A percentile compares a stretch with the other conserved stretches of the same genome.
Evolutionary conservation across 2,113 vertebrate genomes (phyloP).

Genomic region (Syngnathoides biaculeatus): DNA sequence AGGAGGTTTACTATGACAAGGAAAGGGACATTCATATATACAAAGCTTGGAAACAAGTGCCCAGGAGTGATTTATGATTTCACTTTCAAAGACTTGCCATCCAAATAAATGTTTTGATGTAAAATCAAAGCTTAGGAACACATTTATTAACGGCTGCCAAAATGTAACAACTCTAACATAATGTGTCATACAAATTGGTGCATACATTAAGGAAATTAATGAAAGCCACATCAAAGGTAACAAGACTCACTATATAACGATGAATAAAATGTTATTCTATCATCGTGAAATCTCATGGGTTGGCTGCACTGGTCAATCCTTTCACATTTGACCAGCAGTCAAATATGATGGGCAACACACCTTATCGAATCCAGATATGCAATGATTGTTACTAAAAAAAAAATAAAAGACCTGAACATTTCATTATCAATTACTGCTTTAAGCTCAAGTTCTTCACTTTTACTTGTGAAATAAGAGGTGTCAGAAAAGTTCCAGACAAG

Average conservation of each 20-base stretch:
- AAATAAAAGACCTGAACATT: not conserved
- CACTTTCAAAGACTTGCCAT: not conserved
- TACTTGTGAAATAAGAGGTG: not conserved
- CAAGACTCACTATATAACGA: conserved; percentile 58
- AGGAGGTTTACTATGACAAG: conserved; percentile 81
- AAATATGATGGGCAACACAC: not conserved
- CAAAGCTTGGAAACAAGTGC: conserved; percentile 69
- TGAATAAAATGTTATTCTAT: conserved; percentile 57
- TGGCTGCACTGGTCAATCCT: conserved; percentile 24
- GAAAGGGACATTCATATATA: conserved; percentile 85
- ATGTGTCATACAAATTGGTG: conserved; percentile 59
- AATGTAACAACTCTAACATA: conserved; percentile 64
- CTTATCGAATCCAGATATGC: not conserved
- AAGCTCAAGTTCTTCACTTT: not conserved
- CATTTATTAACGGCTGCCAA: conserved; percentile 73
- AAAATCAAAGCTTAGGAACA: conserved; percentile 51
- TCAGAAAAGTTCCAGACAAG: not conserved
- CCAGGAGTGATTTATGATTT: conserved; percentile 66
- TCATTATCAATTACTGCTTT: not conserved
- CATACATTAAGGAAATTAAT: conserved; percentile 57
- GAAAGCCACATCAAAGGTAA: conserved; percentile 41
- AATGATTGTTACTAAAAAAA: not conserved
- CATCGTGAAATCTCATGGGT: conserved; percentile 21
- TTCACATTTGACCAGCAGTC: not conserved
- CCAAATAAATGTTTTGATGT: not conserved